phyloP scores from a whole-genome alignment of 2,113 vertebrate genomes.

The Malurus cyaneus region DNA sequence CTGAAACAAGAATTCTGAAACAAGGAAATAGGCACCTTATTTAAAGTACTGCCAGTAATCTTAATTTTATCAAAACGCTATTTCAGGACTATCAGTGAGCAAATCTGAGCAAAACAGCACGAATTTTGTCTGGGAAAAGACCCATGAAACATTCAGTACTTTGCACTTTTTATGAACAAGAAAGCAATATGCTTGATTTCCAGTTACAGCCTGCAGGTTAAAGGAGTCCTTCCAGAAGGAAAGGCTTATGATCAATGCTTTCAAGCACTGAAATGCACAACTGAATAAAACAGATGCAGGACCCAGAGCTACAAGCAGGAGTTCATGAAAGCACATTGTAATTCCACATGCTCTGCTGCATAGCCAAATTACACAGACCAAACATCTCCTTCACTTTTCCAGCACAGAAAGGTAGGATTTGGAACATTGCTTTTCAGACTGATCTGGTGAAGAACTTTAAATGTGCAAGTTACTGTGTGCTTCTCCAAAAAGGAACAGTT shows the following conservation, averaged over 20 bases:
- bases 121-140: background rate
- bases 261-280: background rate
- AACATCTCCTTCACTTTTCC: constrained; percentile 23
- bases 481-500: background rate
- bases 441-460: background rate
- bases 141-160: background rate
- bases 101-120: background rate
- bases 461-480: background rate
- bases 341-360: constrained; percentile 55
- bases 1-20: background rate
- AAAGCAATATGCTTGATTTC: background rate
- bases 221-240: background rate
- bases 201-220: background rate
- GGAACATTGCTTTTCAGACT: background rate
- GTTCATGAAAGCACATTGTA: constrained; percentile 68
- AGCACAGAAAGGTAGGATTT: background rate
- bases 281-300: constrained; percentile 13
- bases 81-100: background rate
- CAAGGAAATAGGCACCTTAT: background rate
- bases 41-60: background rate
- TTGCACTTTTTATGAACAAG: background rate
- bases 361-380: constrained; percentile 25
- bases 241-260: background rate
- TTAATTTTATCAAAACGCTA: background rate
- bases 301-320: constrained; percentile 51